A percentile compares a stretch with the other conserved stretches of the same genome.
Conservation (phyloP, 2,888 invertebrate genomes). For the Ophion ventricosus region DNA sequence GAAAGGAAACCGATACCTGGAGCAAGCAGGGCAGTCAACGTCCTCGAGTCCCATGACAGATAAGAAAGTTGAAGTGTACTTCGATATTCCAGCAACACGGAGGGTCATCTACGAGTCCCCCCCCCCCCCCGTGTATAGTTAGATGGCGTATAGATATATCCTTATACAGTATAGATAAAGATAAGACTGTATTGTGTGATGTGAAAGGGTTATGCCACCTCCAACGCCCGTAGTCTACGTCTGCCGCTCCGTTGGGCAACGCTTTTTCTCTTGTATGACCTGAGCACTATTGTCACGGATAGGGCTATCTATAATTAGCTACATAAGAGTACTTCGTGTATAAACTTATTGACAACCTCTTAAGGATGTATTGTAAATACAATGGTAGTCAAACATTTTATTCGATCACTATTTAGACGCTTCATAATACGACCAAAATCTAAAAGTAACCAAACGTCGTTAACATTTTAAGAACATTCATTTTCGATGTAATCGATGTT, state of each 20-base stretch:
- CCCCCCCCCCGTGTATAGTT: background rate
- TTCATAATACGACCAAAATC: no score
- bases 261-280: background rate
- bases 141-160: background rate
- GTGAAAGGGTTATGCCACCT: constrained; percentile 36
- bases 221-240: constrained; percentile 35
- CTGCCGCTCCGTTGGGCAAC: constrained; percentile 45
- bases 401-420: no score
- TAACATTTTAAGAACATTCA: no score
- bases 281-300: constrained; percentile 7
- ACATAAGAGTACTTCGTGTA: background rate
- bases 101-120: constrained; percentile 16
- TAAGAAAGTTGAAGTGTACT: constrained; percentile 13
- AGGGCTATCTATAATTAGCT: constrained; percentile 1
- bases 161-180: background rate
- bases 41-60: constrained; percentile 30
- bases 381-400: no score
- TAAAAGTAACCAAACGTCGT: no score
- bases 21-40: constrained; percentile 63
- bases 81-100: background rate
- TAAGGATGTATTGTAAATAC: no score
- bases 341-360: no score
- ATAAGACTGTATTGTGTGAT: constrained; percentile 5
- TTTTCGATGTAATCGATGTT: no score
- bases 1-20: constrained; percentile 11